Evolutionary conservation across 2,888 invertebrate species (phyloP).

Genomic region (Trichogramma dendrolimi): DNA sequence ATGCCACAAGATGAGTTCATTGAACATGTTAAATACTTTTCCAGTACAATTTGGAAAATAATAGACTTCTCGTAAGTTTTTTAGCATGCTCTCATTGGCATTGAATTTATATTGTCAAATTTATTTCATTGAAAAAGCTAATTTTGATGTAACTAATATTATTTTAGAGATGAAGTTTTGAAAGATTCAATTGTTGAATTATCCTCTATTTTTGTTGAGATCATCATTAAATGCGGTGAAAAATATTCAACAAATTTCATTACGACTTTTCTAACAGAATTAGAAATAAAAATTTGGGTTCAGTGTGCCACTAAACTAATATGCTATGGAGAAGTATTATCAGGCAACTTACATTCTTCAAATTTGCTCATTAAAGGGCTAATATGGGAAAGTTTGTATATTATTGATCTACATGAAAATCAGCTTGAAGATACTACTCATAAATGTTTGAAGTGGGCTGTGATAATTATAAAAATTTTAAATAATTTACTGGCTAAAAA

Average conservation of each 20-base stretch:
- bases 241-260: conserved; percentile 26
- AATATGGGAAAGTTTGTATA: conserved; percentile 31
- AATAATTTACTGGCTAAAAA: conserved; percentile 33
- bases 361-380: conserved; percentile 34
- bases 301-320: conserved; percentile 38
- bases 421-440: conserved; percentile 36
- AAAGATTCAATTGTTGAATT: conserved; percentile 34
- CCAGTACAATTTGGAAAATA: conserved; percentile 43
- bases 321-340: conserved; percentile 44
- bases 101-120: conserved; percentile 4
- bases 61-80: conserved; percentile 40
- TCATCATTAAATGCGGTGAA: conserved; percentile 31
- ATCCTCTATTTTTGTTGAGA: conserved; percentile 39
- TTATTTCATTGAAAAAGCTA: background rate
- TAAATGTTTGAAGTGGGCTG: conserved; percentile 45
- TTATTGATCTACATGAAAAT: conserved; percentile 34
- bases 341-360: conserved; percentile 42
- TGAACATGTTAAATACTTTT: conserved; percentile 43
- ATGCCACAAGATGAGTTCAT: conserved; percentile 36
- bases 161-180: conserved; percentile 8
- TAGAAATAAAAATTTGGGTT: conserved; percentile 41
- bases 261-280: conserved; percentile 36
- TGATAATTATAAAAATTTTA: conserved; percentile 41
- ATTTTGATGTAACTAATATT: background rate
- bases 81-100: conserved; percentile 3